These are phyloP conservation scores for Bolinopsis microptera DNA, from an alignment of 37 sponge, comb jelly and placozoan genomes.

Conservation along the genomic window DNA sequence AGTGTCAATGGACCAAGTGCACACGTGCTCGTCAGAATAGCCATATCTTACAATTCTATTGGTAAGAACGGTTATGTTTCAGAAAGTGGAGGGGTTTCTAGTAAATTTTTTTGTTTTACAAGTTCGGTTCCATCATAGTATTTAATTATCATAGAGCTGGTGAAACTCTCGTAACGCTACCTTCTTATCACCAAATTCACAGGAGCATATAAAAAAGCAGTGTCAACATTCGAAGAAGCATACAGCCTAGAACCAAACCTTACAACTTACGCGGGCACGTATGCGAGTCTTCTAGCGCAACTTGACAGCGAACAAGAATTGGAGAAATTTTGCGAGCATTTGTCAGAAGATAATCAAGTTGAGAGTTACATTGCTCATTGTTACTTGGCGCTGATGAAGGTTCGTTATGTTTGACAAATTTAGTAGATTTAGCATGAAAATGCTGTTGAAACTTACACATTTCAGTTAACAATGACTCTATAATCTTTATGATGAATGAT, in stretches of 20 bases:
- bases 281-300: constrained; percentile 37
- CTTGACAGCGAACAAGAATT: neutral
- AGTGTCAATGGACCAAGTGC: constrained; percentile 48
- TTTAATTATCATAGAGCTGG: too few species aligned
- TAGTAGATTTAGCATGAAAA: too few species aligned
- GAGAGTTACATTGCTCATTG: constrained; percentile 65
- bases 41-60: neutral
- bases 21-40: neutral
- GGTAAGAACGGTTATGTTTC: too few species aligned
- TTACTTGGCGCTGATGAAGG: constrained; percentile 49
- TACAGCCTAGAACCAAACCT: constrained; percentile 12
- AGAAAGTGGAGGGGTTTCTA: too few species aligned
- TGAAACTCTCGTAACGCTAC: too few species aligned
- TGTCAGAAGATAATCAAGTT: constrained; percentile 8
- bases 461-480: too few species aligned
- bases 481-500: too few species aligned
- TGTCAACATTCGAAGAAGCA: constrained; percentile 16
- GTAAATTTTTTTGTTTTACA: too few species aligned
- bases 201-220: constrained; percentile 32
- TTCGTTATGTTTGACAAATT: too few species aligned
- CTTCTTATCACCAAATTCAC: too few species aligned
- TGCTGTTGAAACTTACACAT: too few species aligned
- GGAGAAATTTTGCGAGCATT: constrained; percentile 36
- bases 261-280: constrained; percentile 4
- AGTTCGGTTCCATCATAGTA: too few species aligned